Percentiles rank a stretch among this genome's conserved stretches.
Conservation (phyloP, 1,140 invertebrate species). For the Ctenoplectra terminalis region DNA sequence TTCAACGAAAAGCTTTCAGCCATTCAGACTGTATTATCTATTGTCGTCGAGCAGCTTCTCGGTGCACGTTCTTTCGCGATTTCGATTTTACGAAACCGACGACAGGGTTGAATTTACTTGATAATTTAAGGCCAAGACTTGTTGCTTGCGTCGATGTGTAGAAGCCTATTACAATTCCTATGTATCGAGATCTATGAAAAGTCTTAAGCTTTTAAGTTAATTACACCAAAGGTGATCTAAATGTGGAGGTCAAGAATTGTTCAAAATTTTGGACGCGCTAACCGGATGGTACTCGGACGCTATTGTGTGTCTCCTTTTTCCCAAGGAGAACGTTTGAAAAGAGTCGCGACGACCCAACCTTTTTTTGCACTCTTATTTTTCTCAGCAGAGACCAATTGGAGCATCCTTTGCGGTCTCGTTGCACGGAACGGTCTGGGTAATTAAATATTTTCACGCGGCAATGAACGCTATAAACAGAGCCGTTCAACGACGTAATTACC, state of each 20-base stretch:
- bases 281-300: too few species aligned
- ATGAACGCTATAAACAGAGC: constrained; percentile 61
- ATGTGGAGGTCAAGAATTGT: too few species aligned
- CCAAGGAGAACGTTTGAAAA: background rate
- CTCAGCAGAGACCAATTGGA: background rate
- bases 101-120: background rate
- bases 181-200: background rate
- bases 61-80: background rate
- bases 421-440: constrained; percentile 55
- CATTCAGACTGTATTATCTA: background rate
- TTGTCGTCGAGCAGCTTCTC: too few species aligned
- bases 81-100: background rate
- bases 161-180: background rate
- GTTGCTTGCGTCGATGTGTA: too few species aligned
- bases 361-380: background rate
- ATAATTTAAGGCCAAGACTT: background rate
- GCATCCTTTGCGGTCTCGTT: background rate
- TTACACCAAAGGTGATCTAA: too few species aligned
- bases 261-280: too few species aligned
- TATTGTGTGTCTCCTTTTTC: too few species aligned
- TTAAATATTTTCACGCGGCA: constrained; percentile 70
- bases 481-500: constrained; percentile 59
- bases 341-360: background rate
- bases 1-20: constrained; percentile 4
- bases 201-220: background rate